Evolutionary conservation across 2,888 invertebrate genomes (phyloP).

Genomic region (Calameuta idolon): DNA sequence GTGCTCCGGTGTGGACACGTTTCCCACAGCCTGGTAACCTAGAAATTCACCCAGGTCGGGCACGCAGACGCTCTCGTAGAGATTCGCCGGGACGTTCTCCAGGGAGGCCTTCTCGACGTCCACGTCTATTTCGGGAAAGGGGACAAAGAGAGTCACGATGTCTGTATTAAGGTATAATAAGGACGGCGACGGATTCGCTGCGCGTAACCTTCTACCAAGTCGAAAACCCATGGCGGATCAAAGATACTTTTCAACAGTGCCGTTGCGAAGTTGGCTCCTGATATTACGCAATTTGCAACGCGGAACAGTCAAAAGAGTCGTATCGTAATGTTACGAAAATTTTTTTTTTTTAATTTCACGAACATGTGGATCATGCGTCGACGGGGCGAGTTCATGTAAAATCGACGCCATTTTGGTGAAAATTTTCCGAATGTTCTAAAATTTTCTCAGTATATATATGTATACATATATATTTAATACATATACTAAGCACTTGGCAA

Average conservation of each 20-base stretch:
- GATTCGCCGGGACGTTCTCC: slow-evolving; percentile 79
- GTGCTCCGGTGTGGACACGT: slow-evolving; percentile 53
- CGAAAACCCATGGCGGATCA: not conserved
- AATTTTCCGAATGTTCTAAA: not conserved
- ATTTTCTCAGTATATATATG: too few relatives aligned
- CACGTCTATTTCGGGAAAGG: slow-evolving; percentile 71
- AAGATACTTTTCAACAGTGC: not conserved
- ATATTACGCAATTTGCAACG: not conserved
- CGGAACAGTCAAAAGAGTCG: not conserved
- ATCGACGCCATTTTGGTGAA: not conserved
- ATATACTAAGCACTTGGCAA: not conserved
- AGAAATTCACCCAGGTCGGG: slow-evolving; percentile 81
- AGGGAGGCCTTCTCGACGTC: slow-evolving; percentile 81
- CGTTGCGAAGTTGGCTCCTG: not conserved
- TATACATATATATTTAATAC: not conserved
- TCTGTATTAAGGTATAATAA: slow-evolving; percentile 7
- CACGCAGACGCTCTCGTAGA: slow-evolving; percentile 86
- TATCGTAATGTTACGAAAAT: not conserved
- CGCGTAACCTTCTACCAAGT: not conserved
- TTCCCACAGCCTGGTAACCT: slow-evolving; percentile 63
- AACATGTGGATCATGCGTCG: not conserved
- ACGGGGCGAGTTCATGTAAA: not conserved
- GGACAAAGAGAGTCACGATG: slow-evolving; percentile 19
- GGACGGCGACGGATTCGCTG: not conserved
- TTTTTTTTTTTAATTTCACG: not conserved